Evolutionary conservation across 2,888 invertebrate genomes (phyloP).

Genomic region (Aphrophora alni): DNA sequence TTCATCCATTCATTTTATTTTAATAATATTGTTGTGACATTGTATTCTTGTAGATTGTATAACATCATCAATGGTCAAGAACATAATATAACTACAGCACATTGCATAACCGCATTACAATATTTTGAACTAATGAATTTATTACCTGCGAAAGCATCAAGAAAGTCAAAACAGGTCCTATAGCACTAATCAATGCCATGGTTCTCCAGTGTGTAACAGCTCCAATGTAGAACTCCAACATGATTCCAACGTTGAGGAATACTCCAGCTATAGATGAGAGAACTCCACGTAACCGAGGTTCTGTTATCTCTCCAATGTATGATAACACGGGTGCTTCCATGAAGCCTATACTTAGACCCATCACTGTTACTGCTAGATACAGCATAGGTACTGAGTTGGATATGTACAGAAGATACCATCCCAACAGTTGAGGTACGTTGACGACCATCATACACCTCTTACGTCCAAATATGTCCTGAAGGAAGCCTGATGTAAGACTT

Average conservation of each 20-base stretch:
- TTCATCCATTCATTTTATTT: too few relatives aligned
- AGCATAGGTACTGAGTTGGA: slow-evolving; percentile 67
- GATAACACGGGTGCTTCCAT: slow-evolving; percentile 83
- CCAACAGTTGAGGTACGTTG: slow-evolving; percentile 73
- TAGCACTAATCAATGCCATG: slow-evolving; percentile 65
- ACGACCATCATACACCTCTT: slow-evolving; percentile 76
- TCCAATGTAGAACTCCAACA: slow-evolving; percentile 76
- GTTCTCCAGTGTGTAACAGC: slow-evolving; percentile 73
- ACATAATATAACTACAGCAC: too few relatives aligned
- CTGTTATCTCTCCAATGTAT: slow-evolving; percentile 84
- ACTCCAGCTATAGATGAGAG: slow-evolving; percentile 64
- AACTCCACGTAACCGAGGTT: slow-evolving; percentile 76
- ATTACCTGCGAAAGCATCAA: slow-evolving; percentile 68
- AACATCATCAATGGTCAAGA: too few relatives aligned
- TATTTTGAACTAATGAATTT: too few relatives aligned
- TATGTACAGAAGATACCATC: slow-evolving; percentile 76
- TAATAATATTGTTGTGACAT: too few relatives aligned
- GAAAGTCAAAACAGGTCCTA: slow-evolving; percentile 61
- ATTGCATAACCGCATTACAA: too few relatives aligned
- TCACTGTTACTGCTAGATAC: slow-evolving; percentile 71
- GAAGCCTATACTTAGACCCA: slow-evolving; percentile 77
- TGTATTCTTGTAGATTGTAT: too few relatives aligned
- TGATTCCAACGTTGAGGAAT: slow-evolving; percentile 75
- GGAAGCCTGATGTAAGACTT: slow-evolving; percentile 73
- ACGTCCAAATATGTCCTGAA: slow-evolving; percentile 74